Evolutionary conservation across 2,797 vertebrate species (phyloP).

Genomic region (Rhynchotus rufescens): DNA sequence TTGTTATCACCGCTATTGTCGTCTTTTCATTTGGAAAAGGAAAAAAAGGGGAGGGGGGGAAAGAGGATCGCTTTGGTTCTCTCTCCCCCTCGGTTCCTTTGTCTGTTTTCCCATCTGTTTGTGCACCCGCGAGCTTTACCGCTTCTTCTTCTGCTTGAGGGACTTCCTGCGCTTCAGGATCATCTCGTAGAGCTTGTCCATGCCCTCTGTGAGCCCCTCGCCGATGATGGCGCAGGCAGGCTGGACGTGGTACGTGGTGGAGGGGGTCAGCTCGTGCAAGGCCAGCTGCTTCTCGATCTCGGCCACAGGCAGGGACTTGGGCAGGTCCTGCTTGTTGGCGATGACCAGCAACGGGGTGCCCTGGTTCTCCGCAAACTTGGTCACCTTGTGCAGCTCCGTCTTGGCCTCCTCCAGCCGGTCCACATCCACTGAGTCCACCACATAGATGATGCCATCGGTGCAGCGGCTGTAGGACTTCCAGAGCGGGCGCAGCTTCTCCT

Average conservation of each 20-base stretch:
- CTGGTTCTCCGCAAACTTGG: slow-evolving; percentile 95
- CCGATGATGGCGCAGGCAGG: slow-evolving; percentile 98
- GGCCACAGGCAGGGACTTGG: slow-evolving; percentile 91
- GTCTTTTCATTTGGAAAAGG: not conserved
- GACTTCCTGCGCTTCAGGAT: slow-evolving; percentile 95
- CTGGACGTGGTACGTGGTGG: slow-evolving; percentile 95
- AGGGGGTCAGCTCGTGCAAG: slow-evolving; percentile 91
- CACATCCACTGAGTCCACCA: slow-evolving; percentile 97
- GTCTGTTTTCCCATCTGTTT: slow-evolving; percentile 46
- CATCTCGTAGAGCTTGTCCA: slow-evolving; percentile 98
- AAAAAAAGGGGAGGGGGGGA: rapidly evolving
- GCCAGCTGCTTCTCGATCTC: slow-evolving; percentile 96
- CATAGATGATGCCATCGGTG: slow-evolving; percentile 97
- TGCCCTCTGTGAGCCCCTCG: slow-evolving; percentile 95
- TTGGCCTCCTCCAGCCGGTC: slow-evolving; percentile 95
- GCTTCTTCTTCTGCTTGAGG: slow-evolving; percentile 95
- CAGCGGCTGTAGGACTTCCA: slow-evolving; percentile 99
- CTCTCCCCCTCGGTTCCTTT: slow-evolving; percentile 61
- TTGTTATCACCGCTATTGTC: slow-evolving; percentile 57
- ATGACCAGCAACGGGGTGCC: slow-evolving; percentile 96
- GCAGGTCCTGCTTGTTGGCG: slow-evolving; percentile 98
- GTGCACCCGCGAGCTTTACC: slow-evolving; percentile 75
- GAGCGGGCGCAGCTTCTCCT: slow-evolving; percentile 96
- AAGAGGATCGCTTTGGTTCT: slow-evolving; percentile 67
- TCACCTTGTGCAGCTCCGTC: slow-evolving; percentile 96